Percentiles rank a stretch among this genome's conserved stretches.
Evolutionary conservation across 2,797 vertebrate genomes (phyloP).

Genomic region (Intellagama lesueurii): DNA sequence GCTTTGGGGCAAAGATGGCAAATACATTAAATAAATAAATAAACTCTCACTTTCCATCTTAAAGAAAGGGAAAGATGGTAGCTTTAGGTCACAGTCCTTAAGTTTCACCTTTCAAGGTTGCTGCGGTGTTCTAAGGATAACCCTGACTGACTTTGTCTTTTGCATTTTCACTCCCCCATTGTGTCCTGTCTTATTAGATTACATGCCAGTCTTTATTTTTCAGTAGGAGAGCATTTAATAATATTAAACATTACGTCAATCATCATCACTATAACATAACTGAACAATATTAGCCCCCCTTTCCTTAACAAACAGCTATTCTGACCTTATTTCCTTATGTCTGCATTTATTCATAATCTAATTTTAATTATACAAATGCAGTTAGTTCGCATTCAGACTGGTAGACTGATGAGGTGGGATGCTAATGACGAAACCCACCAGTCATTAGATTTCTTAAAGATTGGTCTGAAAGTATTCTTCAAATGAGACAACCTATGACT

Average conservation of each 20-base stretch:
- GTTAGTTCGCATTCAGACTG: background rate
- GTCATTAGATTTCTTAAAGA: background rate
- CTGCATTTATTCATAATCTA: background rate
- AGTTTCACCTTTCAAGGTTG: background rate
- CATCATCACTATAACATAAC: background rate
- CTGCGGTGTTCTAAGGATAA: background rate
- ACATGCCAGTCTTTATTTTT: background rate
- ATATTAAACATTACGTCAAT: background rate
- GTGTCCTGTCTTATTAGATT: background rate
- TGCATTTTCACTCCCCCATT: background rate
- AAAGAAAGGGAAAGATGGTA: no score
- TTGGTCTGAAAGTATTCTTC: background rate
- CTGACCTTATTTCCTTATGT: background rate
- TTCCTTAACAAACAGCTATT: background rate
- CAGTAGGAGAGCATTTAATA: background rate
- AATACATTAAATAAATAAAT: no score
- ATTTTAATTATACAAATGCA: background rate
- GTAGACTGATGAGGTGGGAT: background rate
- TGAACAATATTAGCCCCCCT: background rate
- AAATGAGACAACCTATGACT: background rate
- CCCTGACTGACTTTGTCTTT: background rate
- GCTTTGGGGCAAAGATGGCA: background rate
- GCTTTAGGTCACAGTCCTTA: background rate
- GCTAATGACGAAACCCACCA: background rate
- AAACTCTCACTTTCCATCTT: background rate